These are phyloP conservation scores for Philereme transversata DNA, from an alignment of 2,888 invertebrate genomes.

Conservation along the genomic window DNA sequence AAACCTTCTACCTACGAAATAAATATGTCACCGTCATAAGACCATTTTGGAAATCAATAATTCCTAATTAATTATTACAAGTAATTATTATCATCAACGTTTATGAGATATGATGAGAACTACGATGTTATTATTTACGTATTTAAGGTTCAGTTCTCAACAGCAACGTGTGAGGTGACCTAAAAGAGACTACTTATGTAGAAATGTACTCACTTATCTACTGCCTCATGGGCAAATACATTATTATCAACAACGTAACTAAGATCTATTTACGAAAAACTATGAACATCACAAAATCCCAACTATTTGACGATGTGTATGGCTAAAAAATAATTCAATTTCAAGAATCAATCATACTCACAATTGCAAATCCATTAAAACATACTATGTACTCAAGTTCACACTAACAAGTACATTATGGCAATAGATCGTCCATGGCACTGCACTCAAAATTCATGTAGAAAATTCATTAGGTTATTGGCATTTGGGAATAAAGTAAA, in stretches of 20 bases:
- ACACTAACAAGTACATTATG: constrained; percentile 39
- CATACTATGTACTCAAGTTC: constrained; percentile 21
- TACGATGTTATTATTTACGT: constrained; percentile 48
- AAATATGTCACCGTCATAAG: constrained; percentile 1
- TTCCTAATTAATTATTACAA: constrained; percentile 25
- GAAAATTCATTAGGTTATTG: constrained; percentile 44
- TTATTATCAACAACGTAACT: constrained; percentile 77
- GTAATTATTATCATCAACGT: constrained; percentile 33
- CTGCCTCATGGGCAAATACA: constrained; percentile 59
- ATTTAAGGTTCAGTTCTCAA: constrained; percentile 47
- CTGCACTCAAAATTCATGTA: constrained; percentile 43
- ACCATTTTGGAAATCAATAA: constrained; percentile 5
- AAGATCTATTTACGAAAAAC: constrained; percentile 69
- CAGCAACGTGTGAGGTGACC: constrained; percentile 67
- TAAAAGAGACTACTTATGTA: constrained; percentile 74
- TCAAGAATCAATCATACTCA: constrained; percentile 42
- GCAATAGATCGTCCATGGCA: constrained; percentile 49
- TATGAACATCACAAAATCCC: constrained; percentile 74
- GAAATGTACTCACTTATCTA: constrained; percentile 71
- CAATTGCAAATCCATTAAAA: constrained; percentile 51
- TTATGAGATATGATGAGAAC: constrained; percentile 40
- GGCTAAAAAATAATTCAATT: constrained; percentile 57
- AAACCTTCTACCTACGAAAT: constrained; percentile 9
- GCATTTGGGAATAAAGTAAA: constrained; percentile 48
- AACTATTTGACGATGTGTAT: constrained; percentile 49